A percentile compares a stretch with the other conserved stretches of the same genome.
These are phyloP conservation scores for Copidosoma floridanum DNA, from an alignment of 1,140 invertebrate species.

Conservation along the genomic window DNA sequence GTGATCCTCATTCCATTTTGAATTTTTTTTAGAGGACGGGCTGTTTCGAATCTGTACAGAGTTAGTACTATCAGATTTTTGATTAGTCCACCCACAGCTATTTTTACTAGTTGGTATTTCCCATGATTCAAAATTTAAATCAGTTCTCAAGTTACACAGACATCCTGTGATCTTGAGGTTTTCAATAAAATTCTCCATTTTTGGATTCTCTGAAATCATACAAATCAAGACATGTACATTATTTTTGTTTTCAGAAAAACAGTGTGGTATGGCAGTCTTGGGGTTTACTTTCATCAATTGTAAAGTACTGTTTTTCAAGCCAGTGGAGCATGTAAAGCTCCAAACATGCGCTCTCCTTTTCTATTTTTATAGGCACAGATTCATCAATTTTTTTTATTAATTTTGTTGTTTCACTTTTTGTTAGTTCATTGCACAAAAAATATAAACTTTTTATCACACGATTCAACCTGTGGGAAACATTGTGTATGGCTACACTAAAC, in stretches of 20 bases:
- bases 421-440: constrained; percentile 9
- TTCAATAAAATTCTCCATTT: constrained; percentile 9
- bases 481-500: background rate
- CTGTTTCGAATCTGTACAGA: no score
- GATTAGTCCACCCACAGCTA: no score
- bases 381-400: constrained; percentile 5
- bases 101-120: background rate
- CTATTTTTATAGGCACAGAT: no score
- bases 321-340: constrained; percentile 13
- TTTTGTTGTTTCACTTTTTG: background rate
- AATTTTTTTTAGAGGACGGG: background rate
- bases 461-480: constrained; percentile 10
- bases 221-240: background rate
- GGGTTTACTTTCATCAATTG: constrained; percentile 4
- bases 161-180: constrained; percentile 2
- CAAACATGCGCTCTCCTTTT: background rate
- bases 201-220: constrained; percentile 5
- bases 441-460: constrained; percentile 19
- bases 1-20: background rate
- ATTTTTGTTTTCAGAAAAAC: no score
- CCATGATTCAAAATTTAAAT: constrained; percentile 20
- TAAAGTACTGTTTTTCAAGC: constrained; percentile 7
- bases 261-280: background rate
- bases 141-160: background rate
- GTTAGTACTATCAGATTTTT: no score